Evolutionary conservation across 1,140 invertebrate species (phyloP), one percentile per base, ranked within the genome.

Genomic region (Ptiloglossa arizonensis): DNA sequence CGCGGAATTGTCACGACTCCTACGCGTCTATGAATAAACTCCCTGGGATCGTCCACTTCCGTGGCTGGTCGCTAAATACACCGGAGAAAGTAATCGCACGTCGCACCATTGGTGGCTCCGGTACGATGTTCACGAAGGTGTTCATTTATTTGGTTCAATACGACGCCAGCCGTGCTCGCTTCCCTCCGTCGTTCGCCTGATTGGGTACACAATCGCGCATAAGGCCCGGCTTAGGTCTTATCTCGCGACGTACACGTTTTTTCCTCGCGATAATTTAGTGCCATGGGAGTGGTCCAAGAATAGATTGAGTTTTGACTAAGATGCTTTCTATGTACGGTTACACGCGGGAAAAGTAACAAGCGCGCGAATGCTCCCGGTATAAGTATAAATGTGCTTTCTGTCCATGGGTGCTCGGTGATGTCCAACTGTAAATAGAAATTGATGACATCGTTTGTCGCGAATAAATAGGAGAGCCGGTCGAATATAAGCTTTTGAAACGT

Each of bases 1-100:
- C 32, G 54, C 67, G 24, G 59, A 72, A 83, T 79, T 70, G 64
- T 79, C 56, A 50, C 76, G 41, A 79, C 67, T 74, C 75, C 75
- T 70, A 70, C 75, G 35, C 68, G 44, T 2, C 15, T 62, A 71
- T 62, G 67, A 77, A 71, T 70, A 5, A n/a, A 19, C 50, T 32
- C 13, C 6, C 9, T 32, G 56, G 38, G 48, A 38, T 46, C 59
- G 22, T 41, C 67, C 52, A n/a, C 63, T 63, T 63, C 62, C 79
- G 50, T 32, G 52, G 19, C 29, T 13, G 27, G 35, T 11, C 24
- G 54, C 68, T 80, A 68, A 69, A 80, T 35, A 64, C 48, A 32
- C 35, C 4, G 19, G 56, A 22, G 66, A 77, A 77, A 77, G 56
- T 70, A 62, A 77, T 77, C 56, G 66, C 27, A n/a, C 38, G 38